Evolutionary conservation across 1,140 invertebrate genomes (phyloP).

Genomic region (Scaptomyza hsui): DNA sequence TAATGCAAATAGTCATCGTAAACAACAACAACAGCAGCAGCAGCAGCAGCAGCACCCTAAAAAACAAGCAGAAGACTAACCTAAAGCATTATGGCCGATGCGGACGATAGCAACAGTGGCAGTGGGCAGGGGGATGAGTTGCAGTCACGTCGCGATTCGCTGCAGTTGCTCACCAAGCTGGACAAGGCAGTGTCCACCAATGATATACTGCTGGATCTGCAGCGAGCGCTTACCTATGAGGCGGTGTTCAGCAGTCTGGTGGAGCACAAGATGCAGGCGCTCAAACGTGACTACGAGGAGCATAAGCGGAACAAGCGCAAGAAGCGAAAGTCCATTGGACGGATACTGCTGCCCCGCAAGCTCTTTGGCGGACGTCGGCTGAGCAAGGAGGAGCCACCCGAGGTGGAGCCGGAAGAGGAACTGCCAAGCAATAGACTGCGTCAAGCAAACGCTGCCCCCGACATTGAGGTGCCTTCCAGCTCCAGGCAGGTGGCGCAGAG

Average conservation of each 20-base stretch:
- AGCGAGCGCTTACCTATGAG: slow-evolving; percentile 77
- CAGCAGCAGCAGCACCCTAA: slow-evolving; percentile 31
- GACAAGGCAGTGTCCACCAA: slow-evolving; percentile 83
- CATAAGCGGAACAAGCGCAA: slow-evolving; percentile 73
- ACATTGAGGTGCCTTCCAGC: slow-evolving; percentile 51
- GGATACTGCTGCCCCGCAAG: slow-evolving; percentile 67
- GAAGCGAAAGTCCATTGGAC: slow-evolving; percentile 74
- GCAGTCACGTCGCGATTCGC: slow-evolving; percentile 36
- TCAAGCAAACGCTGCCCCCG: slow-evolving; percentile 33
- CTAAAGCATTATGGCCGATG: slow-evolving; percentile 58
- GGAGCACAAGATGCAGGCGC: slow-evolving; percentile 82
- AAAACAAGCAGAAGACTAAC: slow-evolving; percentile 18
- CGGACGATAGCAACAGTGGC: slow-evolving; percentile 67
- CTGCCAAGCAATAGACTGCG: not conserved
- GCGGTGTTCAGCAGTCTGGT: slow-evolving; percentile 75
- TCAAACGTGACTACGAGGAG: slow-evolving; percentile 82
- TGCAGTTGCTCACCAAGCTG: slow-evolving; percentile 68
- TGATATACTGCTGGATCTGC: slow-evolving; percentile 71
- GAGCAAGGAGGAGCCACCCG: slow-evolving; percentile 51
- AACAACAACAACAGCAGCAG: slow-evolving; percentile 34
- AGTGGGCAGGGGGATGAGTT: slow-evolving; percentile 1
- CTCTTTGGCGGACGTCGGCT: slow-evolving; percentile 60
- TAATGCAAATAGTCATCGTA: slow-evolving; percentile 62
- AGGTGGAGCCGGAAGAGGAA: slow-evolving; percentile 9
- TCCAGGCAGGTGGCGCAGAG: slow-evolving; percentile 13